Base-by-base conservation (phyloP, 2,888 invertebrate species). In the Lepidonotus clava region DNA sequence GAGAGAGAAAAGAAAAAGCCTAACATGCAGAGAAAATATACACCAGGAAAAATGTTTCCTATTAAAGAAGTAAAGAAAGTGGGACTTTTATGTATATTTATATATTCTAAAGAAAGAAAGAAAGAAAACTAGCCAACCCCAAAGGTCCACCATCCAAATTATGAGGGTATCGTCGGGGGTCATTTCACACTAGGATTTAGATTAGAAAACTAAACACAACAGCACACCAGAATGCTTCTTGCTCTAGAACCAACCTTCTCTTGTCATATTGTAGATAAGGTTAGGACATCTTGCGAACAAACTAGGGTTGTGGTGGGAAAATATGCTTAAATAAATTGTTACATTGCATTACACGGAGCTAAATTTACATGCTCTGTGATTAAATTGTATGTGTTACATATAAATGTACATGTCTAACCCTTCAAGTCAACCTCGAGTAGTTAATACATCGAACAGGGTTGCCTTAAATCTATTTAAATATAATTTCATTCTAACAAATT, bases 201-300 rank as follows among this genome's bases (percentile, higher is more conserved):
- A 41, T 80, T 80, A 80, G 80, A 24, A 24, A 80, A 51, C 80
- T 80, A 46, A 80, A 80, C 41, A 80, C 46, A 46, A 28, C 51
- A 51, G 80, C 80, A 80, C 80, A 46, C 80, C 80, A 80, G 80
- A 80, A 80, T 51, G 80, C 80, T 80, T 51, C 80, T 46, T 80
- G 80, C 80, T 80, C 41, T 80, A 80, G 80, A 51, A 80, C 80
- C 80, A 80, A 34, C 80, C 80, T 80, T 80, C 80, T 80, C 80
- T 80, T 80, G 80, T 51, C 41, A 80, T 80, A 80, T 80, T 24
- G 28, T 80, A 80, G 80, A 80, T 80, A 28, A 80, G 80, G 46
- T 51, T 46, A 80, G 41, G 51, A 80, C 41, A 80, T 80, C 46
- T 80, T 80, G 46, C 80, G 80, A 46, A 80, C 80, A 80, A n/a